Conservation (phyloP, 1,140 invertebrate genomes). For the Potamilus streckersoni region DNA sequence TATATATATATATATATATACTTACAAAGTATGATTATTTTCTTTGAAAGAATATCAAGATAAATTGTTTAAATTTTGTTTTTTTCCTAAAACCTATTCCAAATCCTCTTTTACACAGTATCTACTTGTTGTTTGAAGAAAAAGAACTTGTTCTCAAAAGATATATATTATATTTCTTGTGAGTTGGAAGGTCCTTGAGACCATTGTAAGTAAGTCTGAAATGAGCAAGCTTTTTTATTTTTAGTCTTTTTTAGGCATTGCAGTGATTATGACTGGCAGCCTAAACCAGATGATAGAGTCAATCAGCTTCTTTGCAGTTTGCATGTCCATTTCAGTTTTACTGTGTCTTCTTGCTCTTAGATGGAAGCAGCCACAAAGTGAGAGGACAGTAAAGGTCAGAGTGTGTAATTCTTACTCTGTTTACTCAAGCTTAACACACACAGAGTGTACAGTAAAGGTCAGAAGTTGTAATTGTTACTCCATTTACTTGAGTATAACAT, state of each 20-base stretch:
- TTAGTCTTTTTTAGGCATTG: slow-evolving; percentile 13
- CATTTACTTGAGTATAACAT: background rate
- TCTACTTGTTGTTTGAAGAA: too few species aligned
- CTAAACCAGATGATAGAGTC: slow-evolving; percentile 91
- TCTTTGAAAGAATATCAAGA: too few species aligned
- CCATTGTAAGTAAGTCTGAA: too few species aligned
- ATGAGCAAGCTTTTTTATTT: background rate
- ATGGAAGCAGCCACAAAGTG: slow-evolving; percentile 79
- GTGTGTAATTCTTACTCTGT: background rate
- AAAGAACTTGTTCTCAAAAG: too few species aligned
- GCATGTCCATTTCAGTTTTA: slow-evolving; percentile 86
- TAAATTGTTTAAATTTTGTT: too few species aligned
- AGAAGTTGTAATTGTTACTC: slow-evolving; percentile 15
- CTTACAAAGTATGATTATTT: too few species aligned
- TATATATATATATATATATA: too few species aligned
- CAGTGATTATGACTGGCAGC: slow-evolving; percentile 69
- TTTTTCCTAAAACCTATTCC: too few species aligned
- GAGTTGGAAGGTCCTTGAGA: background rate
- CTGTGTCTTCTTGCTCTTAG: slow-evolving; percentile 85
- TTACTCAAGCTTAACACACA: background rate
- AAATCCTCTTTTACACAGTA: too few species aligned
- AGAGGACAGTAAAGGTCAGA: slow-evolving; percentile 85
- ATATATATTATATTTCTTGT: slow-evolving; percentile 2
- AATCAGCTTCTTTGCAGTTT: slow-evolving; percentile 90
- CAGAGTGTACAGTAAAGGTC: slow-evolving; percentile 80